Conservation (phyloP, 2,888 invertebrate genomes). For the Cryptocephalus primarius region DNA sequence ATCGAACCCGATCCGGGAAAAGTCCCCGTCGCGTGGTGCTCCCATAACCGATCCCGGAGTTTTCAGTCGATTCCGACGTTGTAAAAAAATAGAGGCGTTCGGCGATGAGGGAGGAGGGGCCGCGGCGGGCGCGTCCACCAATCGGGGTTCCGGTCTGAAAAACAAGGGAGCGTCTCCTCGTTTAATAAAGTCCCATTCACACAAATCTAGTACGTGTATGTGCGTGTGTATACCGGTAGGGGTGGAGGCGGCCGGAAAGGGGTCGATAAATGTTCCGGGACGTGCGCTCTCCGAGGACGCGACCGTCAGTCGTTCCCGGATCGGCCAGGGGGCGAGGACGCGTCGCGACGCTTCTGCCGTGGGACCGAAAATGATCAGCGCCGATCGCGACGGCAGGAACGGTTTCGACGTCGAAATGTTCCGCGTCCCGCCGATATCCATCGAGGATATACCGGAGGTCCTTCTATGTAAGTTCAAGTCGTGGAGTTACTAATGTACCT, state of each 20-base stretch:
- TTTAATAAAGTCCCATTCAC: conserved; percentile 31
- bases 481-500: too few relatives aligned
- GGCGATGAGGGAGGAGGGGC: conserved; percentile 13
- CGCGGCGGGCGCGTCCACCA: conserved; percentile 20
- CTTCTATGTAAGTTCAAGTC: conserved; percentile 52
- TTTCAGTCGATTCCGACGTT: conserved; percentile 5
- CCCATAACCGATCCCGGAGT: background rate
- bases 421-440: conserved; percentile 62
- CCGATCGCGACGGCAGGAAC: conserved; percentile 26
- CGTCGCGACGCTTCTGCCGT: conserved; percentile 3
- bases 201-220: conserved; percentile 35
- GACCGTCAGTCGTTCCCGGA: conserved; percentile 18
- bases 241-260: conserved; percentile 24
- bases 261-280: conserved; percentile 23
- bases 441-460: conserved; percentile 63
- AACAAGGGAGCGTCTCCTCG: conserved; percentile 45
- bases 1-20: too few relatives aligned
- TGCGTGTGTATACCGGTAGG: conserved; percentile 36
- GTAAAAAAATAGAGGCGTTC: background rate
- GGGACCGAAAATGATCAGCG: conserved; percentile 29
- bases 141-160: conserved; percentile 35
- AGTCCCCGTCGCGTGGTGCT: too few relatives aligned
- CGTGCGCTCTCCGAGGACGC: conserved; percentile 18
- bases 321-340: conserved; percentile 10
- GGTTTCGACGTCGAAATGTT: conserved; percentile 40